Evolutionary conservation across 2,113 vertebrate genomes (phyloP), one percentile per base, ranked within the genome.

Genomic region (Anguilla rostrata): DNA sequence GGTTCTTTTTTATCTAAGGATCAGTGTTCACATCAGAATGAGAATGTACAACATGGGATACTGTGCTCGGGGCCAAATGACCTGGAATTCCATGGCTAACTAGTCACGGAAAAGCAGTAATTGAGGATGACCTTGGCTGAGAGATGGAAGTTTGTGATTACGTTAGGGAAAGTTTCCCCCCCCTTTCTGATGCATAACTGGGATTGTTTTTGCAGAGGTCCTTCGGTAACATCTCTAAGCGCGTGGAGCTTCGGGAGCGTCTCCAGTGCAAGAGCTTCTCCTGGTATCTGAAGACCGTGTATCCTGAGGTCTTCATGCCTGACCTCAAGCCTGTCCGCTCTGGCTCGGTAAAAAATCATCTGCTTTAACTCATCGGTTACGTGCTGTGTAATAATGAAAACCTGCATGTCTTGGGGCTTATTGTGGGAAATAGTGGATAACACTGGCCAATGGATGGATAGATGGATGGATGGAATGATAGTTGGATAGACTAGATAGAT

Each of bases 201-300:
- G 79, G 18, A 34, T 80, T 90, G 49, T 90, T 90, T 88, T 83
- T 88, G 92, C 94, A 99, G 98, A 96, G 94, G 91, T 88, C 95
- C 0, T 99, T 96, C 91, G 98, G 98, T 86, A 96, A 98, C 81
- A 92, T 98, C 90, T 97, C 97, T 89, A 96, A 96, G 92, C 97
- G 98, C 79, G 84, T 96, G 87, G 94, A 96, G 29, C 95, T 99
- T 92, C 96, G 95, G 49, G 92, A 95, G 39, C 40, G 78, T 16
- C 78, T 80, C 3, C 39, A 80, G 78, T 39, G 78, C 39, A 41
- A 80, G 78, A 80, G 78, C 18, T 80, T 99, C 95, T 97, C 97
- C 0, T 99, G 98, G 98, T 99, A 97, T 94, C 95, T 99, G 90
- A 96, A 92, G 88, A 98, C 96, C 93, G 88, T 99, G 92, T 99